Percentiles rank a stretch among this genome's conserved stretches.
Evolutionary conservation across 37 sponge, comb jelly and placozoan genomes (phyloP).

Genomic region (Mnemiopsis leidyi): DNA sequence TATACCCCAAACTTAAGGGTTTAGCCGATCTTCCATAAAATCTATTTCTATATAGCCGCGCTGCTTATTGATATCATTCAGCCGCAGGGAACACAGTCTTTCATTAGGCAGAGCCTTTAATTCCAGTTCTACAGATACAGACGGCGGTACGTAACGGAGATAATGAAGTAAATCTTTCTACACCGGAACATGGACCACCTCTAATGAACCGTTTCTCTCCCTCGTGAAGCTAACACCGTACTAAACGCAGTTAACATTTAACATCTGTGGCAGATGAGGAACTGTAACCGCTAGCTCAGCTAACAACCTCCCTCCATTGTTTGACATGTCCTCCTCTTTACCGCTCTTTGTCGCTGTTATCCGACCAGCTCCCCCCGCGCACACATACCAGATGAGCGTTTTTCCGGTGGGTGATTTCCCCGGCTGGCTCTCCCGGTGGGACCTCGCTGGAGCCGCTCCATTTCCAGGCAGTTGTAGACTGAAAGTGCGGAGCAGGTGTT

Average conservation of each 20-base stretch:
- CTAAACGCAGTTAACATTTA: not conserved
- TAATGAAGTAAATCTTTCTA: not conserved
- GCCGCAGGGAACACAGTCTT: too few relatives aligned
- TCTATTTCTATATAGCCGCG: too few relatives aligned
- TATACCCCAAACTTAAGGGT: too few relatives aligned
- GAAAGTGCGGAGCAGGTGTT: not conserved
- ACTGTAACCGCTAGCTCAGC: not conserved
- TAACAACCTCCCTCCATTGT: not conserved
- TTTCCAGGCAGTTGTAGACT: not conserved
- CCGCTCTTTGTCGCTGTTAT: not conserved
- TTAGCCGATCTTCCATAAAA: too few relatives aligned
- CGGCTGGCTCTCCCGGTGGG: not conserved
- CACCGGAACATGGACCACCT: too few relatives aligned
- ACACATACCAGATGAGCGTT: not conserved
- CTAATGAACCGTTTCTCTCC: not conserved
- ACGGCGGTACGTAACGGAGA: too few relatives aligned
- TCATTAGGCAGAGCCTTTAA: too few relatives aligned
- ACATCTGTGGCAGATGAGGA: not conserved
- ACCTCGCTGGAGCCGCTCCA: not conserved
- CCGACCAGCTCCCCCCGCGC: too few relatives aligned
- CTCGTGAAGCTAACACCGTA: not conserved
- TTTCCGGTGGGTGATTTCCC: not conserved
- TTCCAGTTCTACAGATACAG: too few relatives aligned
- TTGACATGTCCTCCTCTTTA: too few relatives aligned
- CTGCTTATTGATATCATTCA: too few relatives aligned